phyloP scores from a whole-genome alignment of 2,888 invertebrate genomes.

The Sesamia inferens region DNA sequence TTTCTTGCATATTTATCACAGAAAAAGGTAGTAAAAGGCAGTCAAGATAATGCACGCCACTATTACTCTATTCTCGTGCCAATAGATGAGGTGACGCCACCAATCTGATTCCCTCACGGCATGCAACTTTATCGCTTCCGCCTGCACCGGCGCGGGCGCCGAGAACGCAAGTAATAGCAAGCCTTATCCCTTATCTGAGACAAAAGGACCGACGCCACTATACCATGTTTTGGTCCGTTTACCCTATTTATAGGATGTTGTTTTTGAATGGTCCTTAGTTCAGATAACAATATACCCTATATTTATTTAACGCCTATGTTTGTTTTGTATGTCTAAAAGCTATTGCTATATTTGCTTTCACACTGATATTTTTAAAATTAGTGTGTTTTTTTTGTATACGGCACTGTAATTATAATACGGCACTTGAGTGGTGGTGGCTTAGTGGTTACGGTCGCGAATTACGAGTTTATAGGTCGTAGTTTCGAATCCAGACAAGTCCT shows the following conservation, averaged over 20 bases:
- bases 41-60: too few species aligned
- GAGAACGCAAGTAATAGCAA: conserved; percentile 71
- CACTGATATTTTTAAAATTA: background rate
- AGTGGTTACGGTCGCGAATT: too few species aligned
- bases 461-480: too few species aligned
- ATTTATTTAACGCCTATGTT: conserved; percentile 46
- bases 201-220: conserved; percentile 76
- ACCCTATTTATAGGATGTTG: conserved; percentile 69
- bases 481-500: too few species aligned
- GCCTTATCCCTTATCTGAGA: conserved; percentile 78
- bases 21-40: conserved; percentile 22
- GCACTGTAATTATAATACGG: too few species aligned
- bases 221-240: conserved; percentile 68
- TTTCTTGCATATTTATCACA: background rate
- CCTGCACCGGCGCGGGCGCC: conserved; percentile 67
- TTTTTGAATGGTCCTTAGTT: conserved; percentile 64
- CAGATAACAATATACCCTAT: conserved; percentile 62
- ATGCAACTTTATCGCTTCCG: conserved; percentile 83
- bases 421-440: too few species aligned
- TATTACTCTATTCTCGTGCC: too few species aligned
- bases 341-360: background rate
- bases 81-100: conserved; percentile 78
- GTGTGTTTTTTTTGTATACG: background rate
- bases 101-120: conserved; percentile 85
- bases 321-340: conserved; percentile 14